A percentile compares a stretch with the other conserved stretches of the same genome.
phyloP scores from a whole-genome alignment of 2,797 vertebrate genomes.

The Eremophila alpestris region DNA sequence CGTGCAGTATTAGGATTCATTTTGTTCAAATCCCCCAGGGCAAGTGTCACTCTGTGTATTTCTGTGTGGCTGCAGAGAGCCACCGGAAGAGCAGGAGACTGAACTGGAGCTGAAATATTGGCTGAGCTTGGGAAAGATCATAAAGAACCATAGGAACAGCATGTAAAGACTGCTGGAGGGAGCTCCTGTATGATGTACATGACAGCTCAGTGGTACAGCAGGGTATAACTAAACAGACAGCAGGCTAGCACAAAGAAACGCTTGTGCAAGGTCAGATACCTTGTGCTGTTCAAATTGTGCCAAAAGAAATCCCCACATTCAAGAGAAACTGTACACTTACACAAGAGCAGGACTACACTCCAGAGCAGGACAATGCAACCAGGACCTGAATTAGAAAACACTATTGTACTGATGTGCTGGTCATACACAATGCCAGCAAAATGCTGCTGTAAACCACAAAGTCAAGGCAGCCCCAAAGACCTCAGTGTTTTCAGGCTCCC shows the following conservation, averaged over 20 bases:
- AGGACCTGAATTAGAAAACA: neutral
- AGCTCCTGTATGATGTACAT: accelerated
- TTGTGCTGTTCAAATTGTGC: neutral
- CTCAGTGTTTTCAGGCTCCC: neutral
- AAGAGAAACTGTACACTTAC: neutral
- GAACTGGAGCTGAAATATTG: neutral
- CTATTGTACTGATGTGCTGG: neutral
- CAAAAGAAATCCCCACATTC: neutral
- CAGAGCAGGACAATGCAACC: neutral
- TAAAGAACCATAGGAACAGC: neutral
- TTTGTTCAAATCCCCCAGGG: neutral
- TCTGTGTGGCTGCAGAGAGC: neutral
- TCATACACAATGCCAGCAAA: neutral
- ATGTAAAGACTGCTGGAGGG: neutral
- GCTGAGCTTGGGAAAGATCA: neutral
- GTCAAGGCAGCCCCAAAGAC: neutral
- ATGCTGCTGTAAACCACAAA: neutral
- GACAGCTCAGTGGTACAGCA: neutral
- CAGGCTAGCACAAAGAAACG: neutral
- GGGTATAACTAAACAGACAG: neutral
- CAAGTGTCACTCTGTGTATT: neutral
- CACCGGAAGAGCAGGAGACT: neutral
- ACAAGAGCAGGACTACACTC: neutral
- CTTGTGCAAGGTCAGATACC: neutral
- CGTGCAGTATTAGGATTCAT: neutral